Evolutionary conservation across 2,113 vertebrate genomes (phyloP).

Genomic region (Notothenia coriiceps): DNA sequence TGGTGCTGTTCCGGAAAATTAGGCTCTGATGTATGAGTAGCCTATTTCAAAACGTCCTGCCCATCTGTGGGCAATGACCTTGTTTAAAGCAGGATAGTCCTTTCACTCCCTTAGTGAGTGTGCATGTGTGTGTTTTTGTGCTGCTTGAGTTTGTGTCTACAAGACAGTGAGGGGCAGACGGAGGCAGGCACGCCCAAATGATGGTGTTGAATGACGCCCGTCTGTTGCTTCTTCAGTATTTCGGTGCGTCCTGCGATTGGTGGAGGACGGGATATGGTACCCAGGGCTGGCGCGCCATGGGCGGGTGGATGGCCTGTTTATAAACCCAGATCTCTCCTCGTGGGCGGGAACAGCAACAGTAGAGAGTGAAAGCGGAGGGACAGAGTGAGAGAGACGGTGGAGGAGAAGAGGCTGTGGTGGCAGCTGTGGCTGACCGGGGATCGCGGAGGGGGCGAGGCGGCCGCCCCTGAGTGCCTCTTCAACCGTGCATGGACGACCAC

Average conservation of each 20-base stretch:
- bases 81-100: conserved; percentile 57
- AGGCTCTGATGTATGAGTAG: conserved; percentile 27
- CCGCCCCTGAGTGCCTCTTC: conserved; percentile 82
- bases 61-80: conserved; percentile 65
- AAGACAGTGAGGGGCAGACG: conserved; percentile 32
- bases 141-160: conserved; percentile 15
- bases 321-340: conserved; percentile 74
- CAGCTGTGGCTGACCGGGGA: conserved; percentile 84
- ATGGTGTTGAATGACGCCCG: conserved; percentile 73
- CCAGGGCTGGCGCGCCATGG: conserved; percentile 71
- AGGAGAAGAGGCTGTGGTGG: conserved; percentile 71
- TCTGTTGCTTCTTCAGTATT: conserved; percentile 72
- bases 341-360: conserved; percentile 82
- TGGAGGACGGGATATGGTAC: conserved; percentile 56
- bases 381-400: conserved; percentile 54
- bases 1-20: not conserved
- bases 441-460: conserved; percentile 82
- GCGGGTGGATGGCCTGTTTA: conserved; percentile 81
- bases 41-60: conserved; percentile 50
- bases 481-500: conserved; percentile 92
- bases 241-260: conserved; percentile 80
- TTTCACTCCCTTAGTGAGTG: conserved; percentile 5
- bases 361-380: conserved; percentile 48
- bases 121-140: not conserved
- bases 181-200: conserved; percentile 70